These are phyloP conservation scores for Malurus melanocephalus DNA, from an alignment of 2,113 vertebrate species.

Conservation along the genomic window DNA sequence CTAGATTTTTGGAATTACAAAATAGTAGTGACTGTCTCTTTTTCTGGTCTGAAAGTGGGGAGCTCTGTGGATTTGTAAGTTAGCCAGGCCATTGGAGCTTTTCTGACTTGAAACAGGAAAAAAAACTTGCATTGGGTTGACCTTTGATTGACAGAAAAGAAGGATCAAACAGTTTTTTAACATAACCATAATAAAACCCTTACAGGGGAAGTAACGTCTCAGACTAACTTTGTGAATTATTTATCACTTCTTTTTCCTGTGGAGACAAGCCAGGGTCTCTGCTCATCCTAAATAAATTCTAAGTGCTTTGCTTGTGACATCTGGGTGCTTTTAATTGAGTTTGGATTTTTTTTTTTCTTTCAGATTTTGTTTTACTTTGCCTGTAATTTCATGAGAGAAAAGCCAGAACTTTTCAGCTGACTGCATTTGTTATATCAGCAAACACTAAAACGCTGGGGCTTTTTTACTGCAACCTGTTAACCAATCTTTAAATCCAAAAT, in stretches of 20 bases:
- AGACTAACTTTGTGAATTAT: background rate
- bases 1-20: background rate
- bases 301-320: background rate
- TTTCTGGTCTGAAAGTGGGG: background rate
- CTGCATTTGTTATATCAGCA: background rate
- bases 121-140: background rate
- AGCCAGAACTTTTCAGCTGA: background rate
- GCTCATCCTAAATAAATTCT: background rate
- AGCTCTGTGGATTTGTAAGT: background rate
- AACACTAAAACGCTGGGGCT: background rate
- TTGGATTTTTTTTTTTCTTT: background rate
- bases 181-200: background rate
- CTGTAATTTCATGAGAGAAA: background rate
- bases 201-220: background rate
- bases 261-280: background rate
- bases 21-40: background rate
- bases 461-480: background rate
- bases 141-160: background rate
- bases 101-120: background rate
- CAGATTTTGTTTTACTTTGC: background rate
- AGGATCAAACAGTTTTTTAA: background rate
- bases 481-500: background rate
- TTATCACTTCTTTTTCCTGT: background rate
- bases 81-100: background rate
- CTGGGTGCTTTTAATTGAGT: background rate